Evolutionary conservation across 2,797 vertebrate genomes (phyloP).

Genomic region (Malurus leucopterus): DNA sequence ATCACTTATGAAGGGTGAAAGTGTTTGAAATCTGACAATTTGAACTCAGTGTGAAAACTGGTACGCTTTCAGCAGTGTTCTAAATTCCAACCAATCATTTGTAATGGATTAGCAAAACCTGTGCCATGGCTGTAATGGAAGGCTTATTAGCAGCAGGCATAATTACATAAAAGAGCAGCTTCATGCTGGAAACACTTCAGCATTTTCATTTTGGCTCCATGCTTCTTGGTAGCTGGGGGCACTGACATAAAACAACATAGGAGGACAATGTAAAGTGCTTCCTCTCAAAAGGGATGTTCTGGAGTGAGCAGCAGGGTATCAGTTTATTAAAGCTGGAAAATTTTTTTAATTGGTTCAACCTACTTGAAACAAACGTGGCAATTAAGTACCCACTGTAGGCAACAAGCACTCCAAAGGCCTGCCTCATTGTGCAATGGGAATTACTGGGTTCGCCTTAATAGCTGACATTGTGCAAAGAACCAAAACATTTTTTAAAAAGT

Average conservation of each 20-base stretch:
- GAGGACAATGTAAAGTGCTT: neutral
- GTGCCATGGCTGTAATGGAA: neutral
- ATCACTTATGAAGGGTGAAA: neutral
- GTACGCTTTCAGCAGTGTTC: neutral
- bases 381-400: neutral
- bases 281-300: neutral
- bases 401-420: neutral
- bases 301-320: neutral
- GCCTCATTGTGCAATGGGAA: accelerated
- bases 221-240: neutral
- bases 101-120: neutral
- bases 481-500: neutral
- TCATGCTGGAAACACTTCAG: neutral
- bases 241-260: neutral
- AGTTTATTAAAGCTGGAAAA: neutral
- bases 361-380: neutral
- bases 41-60: neutral
- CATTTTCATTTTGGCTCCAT: neutral
- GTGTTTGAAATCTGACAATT: neutral
- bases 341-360: neutral
- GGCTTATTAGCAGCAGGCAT: slow-evolving; percentile 4
- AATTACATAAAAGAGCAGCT: slow-evolving; percentile 13
- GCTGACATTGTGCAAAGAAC: neutral
- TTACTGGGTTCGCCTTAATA: neutral
- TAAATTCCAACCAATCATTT: neutral